These are phyloP conservation scores for Phenacoccus solenopsis DNA, from an alignment of 1,140 invertebrate genomes.

Conservation along the genomic window DNA sequence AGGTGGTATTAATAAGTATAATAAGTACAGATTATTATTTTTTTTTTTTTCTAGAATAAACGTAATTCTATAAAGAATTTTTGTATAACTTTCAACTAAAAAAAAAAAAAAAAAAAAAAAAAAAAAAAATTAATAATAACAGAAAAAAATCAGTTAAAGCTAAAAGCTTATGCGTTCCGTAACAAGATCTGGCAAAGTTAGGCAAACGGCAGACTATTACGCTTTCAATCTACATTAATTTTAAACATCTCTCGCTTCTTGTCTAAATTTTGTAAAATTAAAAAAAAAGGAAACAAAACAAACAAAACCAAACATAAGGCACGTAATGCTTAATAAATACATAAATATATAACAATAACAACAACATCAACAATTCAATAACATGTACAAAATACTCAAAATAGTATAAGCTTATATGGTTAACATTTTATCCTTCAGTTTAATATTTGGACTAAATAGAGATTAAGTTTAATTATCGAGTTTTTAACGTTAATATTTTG, in stretches of 20 bases:
- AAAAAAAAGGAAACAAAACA: neutral
- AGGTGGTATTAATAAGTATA: constrained; percentile 11
- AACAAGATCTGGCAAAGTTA: constrained; percentile 10
- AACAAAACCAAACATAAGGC: constrained; percentile 17
- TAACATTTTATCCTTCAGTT: constrained; percentile 8
- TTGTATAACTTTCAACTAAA: neutral
- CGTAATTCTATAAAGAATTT: constrained; percentile 5
- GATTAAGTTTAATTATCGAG: neutral
- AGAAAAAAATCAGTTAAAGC: constrained; percentile 13
- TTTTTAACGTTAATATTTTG: neutral
- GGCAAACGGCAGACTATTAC: neutral
- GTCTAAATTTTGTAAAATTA: neutral
- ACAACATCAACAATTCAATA: constrained; percentile 17
- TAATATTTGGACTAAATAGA: neutral
- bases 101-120: neutral
- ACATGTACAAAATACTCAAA: constrained; percentile 16
- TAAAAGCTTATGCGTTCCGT: constrained; percentile 9
- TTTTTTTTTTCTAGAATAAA: neutral
- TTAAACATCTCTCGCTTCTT: neutral
- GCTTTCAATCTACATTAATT: neutral
- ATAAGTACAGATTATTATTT: constrained; percentile 13
- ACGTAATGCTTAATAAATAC: constrained; percentile 17
- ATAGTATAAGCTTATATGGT: constrained; percentile 13
- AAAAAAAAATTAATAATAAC: constrained; percentile 6
- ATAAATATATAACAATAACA: constrained; percentile 16